Evolutionary conservation across 2,113 vertebrate species (phyloP), one percentile per base, ranked within the genome.

Genomic region (Anhinga rufa): DNA sequence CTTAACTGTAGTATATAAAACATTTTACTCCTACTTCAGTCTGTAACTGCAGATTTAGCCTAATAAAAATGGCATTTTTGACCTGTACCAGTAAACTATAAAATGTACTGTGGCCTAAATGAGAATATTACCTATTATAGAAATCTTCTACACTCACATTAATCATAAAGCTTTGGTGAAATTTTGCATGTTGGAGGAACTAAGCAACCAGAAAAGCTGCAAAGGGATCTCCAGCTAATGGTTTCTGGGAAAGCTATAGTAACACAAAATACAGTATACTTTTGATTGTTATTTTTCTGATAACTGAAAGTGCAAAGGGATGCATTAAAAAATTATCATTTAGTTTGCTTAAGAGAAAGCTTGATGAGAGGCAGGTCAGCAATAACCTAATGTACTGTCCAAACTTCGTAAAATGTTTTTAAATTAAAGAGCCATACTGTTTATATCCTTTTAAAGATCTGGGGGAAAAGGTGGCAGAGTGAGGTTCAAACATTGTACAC

Each of bases 21-120:
- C 42, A 86, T 74, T 95, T 93, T 88, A 49, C 32, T 88, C 25
- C 32, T 86, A 19, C 36, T 96, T 87, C 54, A 74, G 36, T 79
- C 57, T 89, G 14, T 87, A 93, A 85, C 70, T 91, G 54, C 84
- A 86, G 49, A 78, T 88, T 77, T 92, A 71, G 55, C 40, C 29
- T 86, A 93, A 93, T 81, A 86, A 95, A 94, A 94, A 58, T 28
- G 64, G 9, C 51, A 66, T 64, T 95, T 97, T 90, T 92, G 60
- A 88, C 72, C 64, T 90, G 64, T 75, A 28, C 77, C 86, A 64
- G 69, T 94, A 78, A 90, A 81, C 60, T 71, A 32, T 81, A 84
- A 93, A 90, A 86, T 66, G 21, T 17, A n/a, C 55, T 68, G 46
- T 88, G 42, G 55, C 68, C 60, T 75, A 90, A 94, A 90, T 66